Conservation (phyloP, 2,888 invertebrate species). For the Agrochola litura region DNA sequence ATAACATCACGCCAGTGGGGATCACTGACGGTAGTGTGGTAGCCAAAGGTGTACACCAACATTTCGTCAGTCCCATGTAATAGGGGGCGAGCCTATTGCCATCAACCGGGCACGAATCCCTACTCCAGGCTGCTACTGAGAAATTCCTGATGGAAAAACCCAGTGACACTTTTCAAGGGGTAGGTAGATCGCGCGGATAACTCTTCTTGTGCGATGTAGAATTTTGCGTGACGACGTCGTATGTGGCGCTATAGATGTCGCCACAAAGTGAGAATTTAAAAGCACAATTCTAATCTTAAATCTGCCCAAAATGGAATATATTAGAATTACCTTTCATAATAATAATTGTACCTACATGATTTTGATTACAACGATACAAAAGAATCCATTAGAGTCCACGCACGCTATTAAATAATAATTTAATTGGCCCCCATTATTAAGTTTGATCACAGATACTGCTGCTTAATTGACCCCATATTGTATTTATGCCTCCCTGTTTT, state of each 20-base stretch:
- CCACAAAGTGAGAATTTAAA: background rate
- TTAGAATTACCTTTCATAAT: constrained; percentile 6
- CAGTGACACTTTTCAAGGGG: background rate
- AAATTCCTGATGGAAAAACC: background rate
- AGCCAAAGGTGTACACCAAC: background rate
- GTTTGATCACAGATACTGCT: constrained; percentile 24
- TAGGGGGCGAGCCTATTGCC: background rate
- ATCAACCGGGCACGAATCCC: background rate
- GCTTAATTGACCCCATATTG: background rate
- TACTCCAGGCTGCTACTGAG: background rate
- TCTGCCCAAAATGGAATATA: constrained; percentile 9
- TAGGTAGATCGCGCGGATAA: too few relatives aligned
- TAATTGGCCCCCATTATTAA: constrained; percentile 17
- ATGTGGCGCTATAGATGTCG: background rate
- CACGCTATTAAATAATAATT: constrained; percentile 17
- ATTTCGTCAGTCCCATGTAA: background rate
- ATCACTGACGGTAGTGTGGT: too few relatives aligned
- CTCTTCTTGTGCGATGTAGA: background rate
- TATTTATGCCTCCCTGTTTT: background rate
- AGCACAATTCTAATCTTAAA: background rate
- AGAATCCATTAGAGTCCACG: constrained; percentile 47
- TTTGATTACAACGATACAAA: constrained; percentile 44
- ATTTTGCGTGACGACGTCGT: background rate
- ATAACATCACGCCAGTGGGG: background rate
- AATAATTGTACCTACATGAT: background rate